Percentiles rank a stretch among this genome's conserved stretches.
Evolutionary conservation across 2,113 vertebrate genomes (phyloP).

Genomic region (Clupea harengus): DNA sequence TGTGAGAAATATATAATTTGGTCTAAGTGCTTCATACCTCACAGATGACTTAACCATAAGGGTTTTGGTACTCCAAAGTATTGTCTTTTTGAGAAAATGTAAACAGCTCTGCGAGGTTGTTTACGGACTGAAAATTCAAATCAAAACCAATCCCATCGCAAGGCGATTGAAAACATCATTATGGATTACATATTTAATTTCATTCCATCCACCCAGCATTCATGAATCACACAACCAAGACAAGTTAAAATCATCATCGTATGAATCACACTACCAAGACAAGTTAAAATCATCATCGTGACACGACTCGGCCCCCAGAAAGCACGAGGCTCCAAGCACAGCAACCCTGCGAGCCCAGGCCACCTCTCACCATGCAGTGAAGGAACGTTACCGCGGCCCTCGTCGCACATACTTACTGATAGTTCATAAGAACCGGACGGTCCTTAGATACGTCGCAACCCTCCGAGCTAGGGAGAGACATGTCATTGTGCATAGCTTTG

Average conservation of each 20-base stretch:
- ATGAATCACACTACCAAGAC: neutral
- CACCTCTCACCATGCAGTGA: neutral
- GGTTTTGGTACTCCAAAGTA: neutral
- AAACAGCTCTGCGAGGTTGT: neutral
- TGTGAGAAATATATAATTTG: neutral
- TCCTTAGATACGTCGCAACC: slow-evolving; percentile 72
- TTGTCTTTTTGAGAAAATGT: neutral
- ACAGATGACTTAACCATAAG: neutral
- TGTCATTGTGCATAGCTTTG: slow-evolving; percentile 21
- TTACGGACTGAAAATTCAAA: neutral
- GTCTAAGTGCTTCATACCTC: neutral
- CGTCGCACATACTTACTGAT: slow-evolving; percentile 83
- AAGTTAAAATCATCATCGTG: no score
- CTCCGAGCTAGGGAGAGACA: slow-evolving; percentile 76
- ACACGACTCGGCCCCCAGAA: neutral
- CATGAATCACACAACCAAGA: neutral
- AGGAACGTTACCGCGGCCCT: neutral
- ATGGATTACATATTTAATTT: neutral
- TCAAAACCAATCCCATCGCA: neutral
- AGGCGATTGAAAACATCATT: neutral
- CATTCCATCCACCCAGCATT: neutral
- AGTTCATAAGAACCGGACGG: slow-evolving; percentile 85
- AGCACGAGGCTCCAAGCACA: neutral
- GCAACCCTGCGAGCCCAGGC: neutral
- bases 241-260: neutral